Percentiles rank a stretch among this genome's conserved stretches.
Evolutionary conservation across 2,888 invertebrate species (phyloP).

Genomic region (Falcaria lacertinaria): DNA sequence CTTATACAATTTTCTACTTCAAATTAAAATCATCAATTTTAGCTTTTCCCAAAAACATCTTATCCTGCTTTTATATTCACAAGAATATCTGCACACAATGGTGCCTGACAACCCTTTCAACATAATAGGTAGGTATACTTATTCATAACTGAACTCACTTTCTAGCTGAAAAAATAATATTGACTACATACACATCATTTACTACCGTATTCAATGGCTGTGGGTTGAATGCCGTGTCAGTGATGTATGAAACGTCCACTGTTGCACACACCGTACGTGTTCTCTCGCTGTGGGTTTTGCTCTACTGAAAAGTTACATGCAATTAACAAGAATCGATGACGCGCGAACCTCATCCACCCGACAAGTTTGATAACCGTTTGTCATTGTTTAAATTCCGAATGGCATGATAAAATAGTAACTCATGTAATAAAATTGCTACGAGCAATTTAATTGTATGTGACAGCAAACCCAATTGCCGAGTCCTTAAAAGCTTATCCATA

Average conservation of each 20-base stretch:
- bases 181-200: slow-evolving; percentile 16
- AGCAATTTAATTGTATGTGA: too few relatives aligned
- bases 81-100: too few relatives aligned
- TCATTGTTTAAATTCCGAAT: slow-evolving; percentile 37
- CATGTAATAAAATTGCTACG: too few relatives aligned
- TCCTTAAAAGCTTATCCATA: too few relatives aligned
- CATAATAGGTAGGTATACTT: not conserved
- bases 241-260: slow-evolving; percentile 41
- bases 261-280: slow-evolving; percentile 3
- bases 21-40: too few relatives aligned
- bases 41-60: too few relatives aligned
- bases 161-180: not conserved
- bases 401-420: too few relatives aligned
- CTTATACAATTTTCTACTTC: too few relatives aligned
- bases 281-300: slow-evolving; percentile 17
- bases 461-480: too few relatives aligned
- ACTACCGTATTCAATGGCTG: slow-evolving; percentile 41
- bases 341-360: slow-evolving; percentile 44
- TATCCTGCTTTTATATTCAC: too few relatives aligned
- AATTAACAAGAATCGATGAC: slow-evolving; percentile 68
- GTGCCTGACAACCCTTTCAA: too few relatives aligned
- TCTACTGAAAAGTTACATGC: slow-evolving; percentile 65
- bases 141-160: not conserved
- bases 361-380: slow-evolving; percentile 60
- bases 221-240: slow-evolving; percentile 34